Evolutionary conservation across 2,797 vertebrate genomes (phyloP).

Genomic region (Euphonia xanthogaster): DNA sequence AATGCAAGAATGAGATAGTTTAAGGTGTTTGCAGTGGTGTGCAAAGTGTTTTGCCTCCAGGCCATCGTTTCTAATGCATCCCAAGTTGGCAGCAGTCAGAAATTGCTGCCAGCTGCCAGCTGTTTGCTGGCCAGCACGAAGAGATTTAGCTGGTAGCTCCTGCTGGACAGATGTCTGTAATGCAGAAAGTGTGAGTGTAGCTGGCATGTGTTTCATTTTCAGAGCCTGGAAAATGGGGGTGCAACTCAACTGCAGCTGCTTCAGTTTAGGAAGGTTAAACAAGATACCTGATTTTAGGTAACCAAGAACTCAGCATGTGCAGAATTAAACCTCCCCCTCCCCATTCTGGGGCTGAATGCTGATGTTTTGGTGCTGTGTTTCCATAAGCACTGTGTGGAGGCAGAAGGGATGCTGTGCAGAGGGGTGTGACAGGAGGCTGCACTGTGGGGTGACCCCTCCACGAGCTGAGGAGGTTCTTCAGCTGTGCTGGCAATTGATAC

Average conservation of each 20-base stretch:
- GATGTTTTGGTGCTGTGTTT: background rate
- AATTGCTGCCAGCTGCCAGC: background rate
- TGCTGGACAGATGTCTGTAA: background rate
- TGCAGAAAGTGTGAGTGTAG: background rate
- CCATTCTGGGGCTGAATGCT: background rate
- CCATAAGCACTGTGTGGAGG: fast-evolving
- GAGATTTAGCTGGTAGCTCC: background rate
- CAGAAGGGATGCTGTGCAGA: background rate
- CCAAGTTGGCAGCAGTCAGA: background rate
- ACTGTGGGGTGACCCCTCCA: background rate
- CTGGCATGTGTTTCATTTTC: slow-evolving; percentile 9
- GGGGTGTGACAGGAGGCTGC: background rate
- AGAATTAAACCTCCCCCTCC: background rate
- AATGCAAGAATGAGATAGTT: background rate
- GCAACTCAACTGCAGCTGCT: background rate
- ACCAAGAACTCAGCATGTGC: background rate
- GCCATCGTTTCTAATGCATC: slow-evolving; percentile 30
- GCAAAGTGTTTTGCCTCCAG: background rate
- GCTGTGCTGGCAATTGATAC: background rate
- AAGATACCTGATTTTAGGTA: background rate
- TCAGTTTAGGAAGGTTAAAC: background rate
- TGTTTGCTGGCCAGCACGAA: background rate
- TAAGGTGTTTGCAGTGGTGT: background rate
- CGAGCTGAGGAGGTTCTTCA: background rate
- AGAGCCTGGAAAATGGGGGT: background rate